A percentile compares a stretch with the other conserved stretches of the same genome.
Evolutionary conservation across 2,888 invertebrate genomes (phyloP).

Genomic region (Drosophila anomalata): DNA sequence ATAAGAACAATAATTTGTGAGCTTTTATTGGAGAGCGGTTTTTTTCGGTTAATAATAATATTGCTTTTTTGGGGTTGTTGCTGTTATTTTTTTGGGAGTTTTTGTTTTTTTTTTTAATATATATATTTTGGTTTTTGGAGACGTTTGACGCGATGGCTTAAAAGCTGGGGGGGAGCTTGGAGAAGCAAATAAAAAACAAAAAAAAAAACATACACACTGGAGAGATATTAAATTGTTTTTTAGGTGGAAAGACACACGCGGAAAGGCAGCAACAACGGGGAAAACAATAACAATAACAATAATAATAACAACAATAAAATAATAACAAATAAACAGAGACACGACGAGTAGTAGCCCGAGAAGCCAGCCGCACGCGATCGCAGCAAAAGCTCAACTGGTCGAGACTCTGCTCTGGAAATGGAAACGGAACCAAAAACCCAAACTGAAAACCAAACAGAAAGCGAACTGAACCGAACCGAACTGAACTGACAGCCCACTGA

Average conservation of each 20-base stretch:
- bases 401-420: slow-evolving; percentile 39
- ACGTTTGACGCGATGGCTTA: slow-evolving; percentile 4
- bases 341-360: slow-evolving; percentile 18
- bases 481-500: slow-evolving; percentile 10
- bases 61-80: slow-evolving; percentile 31
- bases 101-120: slow-evolving; percentile 15
- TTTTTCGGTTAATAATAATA: slow-evolving; percentile 15
- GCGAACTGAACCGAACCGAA: slow-evolving; percentile 8
- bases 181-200: neutral
- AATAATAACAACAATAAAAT: slow-evolving; percentile 17
- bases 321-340: slow-evolving; percentile 21
- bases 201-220: neutral
- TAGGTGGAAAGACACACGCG: slow-evolving; percentile 24
- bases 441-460: slow-evolving; percentile 9
- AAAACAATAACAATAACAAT: slow-evolving; percentile 1
- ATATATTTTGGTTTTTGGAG: slow-evolving; percentile 2
- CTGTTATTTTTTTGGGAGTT: slow-evolving; percentile 16
- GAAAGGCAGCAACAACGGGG: slow-evolving; percentile 8
- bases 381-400: slow-evolving; percentile 79
- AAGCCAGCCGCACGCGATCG: slow-evolving; percentile 80
- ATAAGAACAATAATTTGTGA: neutral
- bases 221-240: slow-evolving; percentile 3
- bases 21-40: slow-evolving; percentile 1
- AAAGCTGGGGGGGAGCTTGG: neutral
- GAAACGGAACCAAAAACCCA: slow-evolving; percentile 53